These are phyloP conservation scores for Ctenopoma kingsleyae DNA, from an alignment of 2,797 vertebrate genomes.

Conservation along the genomic window DNA sequence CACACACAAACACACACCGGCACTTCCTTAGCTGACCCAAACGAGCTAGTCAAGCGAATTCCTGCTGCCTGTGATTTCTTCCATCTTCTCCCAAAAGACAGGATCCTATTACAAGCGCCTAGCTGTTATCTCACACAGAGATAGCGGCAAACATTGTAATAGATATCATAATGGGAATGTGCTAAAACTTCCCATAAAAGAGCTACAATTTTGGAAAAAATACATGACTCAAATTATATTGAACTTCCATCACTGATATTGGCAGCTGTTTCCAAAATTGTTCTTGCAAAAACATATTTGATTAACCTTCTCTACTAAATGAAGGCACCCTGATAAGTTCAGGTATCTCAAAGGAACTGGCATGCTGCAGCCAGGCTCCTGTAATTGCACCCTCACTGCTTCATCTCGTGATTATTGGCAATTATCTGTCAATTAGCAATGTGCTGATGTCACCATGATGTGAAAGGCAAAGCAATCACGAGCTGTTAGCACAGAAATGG, in stretches of 20 bases:
- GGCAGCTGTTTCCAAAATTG: neutral
- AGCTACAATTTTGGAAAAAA: neutral
- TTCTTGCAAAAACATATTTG: conserved; percentile 6
- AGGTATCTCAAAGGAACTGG: conserved; percentile 48
- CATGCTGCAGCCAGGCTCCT: conserved; percentile 31
- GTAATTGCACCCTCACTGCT: conserved; percentile 70
- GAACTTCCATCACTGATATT: neutral
- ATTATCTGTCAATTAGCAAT: conserved; percentile 80
- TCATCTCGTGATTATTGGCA: conserved; percentile 74
- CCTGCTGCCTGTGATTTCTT: conserved; percentile 73
- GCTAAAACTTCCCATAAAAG: conserved; percentile 20
- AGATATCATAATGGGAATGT: conserved; percentile 22
- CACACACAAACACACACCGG: conserved; percentile 44
- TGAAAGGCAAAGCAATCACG: conserved; percentile 75
- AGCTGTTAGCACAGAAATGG: conserved; percentile 58
- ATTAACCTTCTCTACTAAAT: conserved; percentile 30
- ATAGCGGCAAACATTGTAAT: conserved; percentile 53
- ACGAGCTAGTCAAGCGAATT: conserved; percentile 77
- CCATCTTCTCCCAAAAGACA: conserved; percentile 74
- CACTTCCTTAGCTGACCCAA: conserved; percentile 76
- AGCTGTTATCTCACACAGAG: conserved; percentile 65
- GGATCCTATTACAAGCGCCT: conserved; percentile 76
- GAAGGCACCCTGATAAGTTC: conserved; percentile 20
- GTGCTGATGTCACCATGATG: conserved; percentile 77
- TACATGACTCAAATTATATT: neutral